A percentile compares a stretch with the other conserved stretches of the same genome.
These are phyloP conservation scores for Folsomia candida DNA, from an alignment of 2,888 invertebrate species.

Conservation along the genomic window DNA sequence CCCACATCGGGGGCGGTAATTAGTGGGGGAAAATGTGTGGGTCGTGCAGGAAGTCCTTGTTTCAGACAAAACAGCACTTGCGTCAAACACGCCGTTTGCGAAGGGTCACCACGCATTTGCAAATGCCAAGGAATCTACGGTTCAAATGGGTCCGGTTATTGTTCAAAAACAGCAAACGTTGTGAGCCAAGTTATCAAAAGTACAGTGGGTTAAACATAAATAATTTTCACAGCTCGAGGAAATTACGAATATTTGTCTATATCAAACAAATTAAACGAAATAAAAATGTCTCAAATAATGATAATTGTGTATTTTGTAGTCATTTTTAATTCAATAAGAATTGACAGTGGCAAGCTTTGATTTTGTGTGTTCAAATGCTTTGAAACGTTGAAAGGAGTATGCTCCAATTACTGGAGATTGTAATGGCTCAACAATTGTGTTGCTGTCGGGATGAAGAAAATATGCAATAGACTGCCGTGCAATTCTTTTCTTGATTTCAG, in stretches of 20 bases:
- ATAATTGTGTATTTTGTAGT: no score
- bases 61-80: slow-evolving; percentile 36
- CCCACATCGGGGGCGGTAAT: not conserved
- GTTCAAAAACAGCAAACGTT: slow-evolving; percentile 38
- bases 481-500: slow-evolving; percentile 41
- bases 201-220: slow-evolving; percentile 27
- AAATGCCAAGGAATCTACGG: slow-evolving; percentile 43
- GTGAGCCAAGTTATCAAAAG: slow-evolving; percentile 36
- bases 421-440: slow-evolving; percentile 49
- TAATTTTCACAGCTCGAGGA: not conserved
- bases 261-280: no score
- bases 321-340: slow-evolving; percentile 14
- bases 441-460: slow-evolving; percentile 53
- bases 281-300: no score
- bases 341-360: slow-evolving; percentile 22
- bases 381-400: slow-evolving; percentile 12
- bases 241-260: no score
- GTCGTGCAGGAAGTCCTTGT: slow-evolving; percentile 40
- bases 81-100: slow-evolving; percentile 38
- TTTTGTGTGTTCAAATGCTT: slow-evolving; percentile 31
- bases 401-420: slow-evolving; percentile 21
- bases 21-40: slow-evolving; percentile 36
- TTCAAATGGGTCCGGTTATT: slow-evolving; percentile 31
- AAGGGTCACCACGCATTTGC: slow-evolving; percentile 33
- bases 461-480: slow-evolving; percentile 52